A percentile compares a stretch with the other conserved stretches of the same genome.
These are phyloP conservation scores for Neopelma chrysocephalum DNA, from an alignment of 2,797 vertebrate species.

Conservation along the genomic window DNA sequence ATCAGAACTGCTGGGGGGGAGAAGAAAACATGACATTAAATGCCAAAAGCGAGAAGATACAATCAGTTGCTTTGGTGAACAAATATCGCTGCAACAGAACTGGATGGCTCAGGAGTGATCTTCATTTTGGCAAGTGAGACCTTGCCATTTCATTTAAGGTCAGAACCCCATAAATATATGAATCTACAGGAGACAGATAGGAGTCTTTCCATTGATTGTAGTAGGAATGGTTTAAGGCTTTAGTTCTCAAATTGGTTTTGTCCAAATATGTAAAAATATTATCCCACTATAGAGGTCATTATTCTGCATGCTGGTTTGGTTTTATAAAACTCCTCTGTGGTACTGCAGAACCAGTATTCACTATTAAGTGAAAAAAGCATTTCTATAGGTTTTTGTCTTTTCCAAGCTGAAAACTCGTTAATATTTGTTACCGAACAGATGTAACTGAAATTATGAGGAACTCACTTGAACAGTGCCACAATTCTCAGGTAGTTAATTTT, in stretches of 20 bases:
- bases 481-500: neutral
- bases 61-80: neutral
- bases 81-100: neutral
- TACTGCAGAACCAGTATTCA: neutral
- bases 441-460: neutral
- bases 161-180: neutral
- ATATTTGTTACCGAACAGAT: neutral
- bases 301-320: neutral
- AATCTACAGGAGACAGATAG: neutral
- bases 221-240: neutral
- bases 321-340: neutral
- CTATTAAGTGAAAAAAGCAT: neutral
- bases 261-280: neutral
- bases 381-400: neutral
- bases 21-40: neutral
- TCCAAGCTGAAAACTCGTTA: neutral
- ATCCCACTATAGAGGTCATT: fast-evolving
- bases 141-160: neutral
- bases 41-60: neutral
- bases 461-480: neutral
- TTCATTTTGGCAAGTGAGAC: neutral
- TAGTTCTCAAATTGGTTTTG: neutral
- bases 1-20: neutral
- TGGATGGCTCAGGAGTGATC: neutral
- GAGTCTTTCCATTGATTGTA: neutral